Percentiles rank a stretch among this genome's conserved stretches.
These are phyloP conservation scores for Zaprionus inermis DNA, from an alignment of 1,140 invertebrate genomes.

Conservation along the genomic window DNA sequence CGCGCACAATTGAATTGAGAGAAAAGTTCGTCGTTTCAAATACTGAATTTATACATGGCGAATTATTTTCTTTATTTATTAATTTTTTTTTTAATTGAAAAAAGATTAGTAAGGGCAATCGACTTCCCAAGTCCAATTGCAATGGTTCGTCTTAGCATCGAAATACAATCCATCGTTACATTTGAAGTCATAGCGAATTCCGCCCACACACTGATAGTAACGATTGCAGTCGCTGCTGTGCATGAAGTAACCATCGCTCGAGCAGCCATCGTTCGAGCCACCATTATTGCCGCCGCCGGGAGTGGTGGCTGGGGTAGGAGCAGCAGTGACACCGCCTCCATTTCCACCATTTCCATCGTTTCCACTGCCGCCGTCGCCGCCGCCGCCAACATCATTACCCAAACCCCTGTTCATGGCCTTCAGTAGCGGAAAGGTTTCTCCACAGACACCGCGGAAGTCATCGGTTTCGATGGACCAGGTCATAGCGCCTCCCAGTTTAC, in stretches of 20 bases:
- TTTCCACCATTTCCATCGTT: constrained; percentile 11
- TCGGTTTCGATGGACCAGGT: constrained; percentile 93
- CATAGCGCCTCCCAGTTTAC: constrained; percentile 90
- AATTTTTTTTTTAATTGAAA: no score
- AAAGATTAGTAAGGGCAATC: constrained; percentile 49
- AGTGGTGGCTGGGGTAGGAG: constrained; percentile 20
- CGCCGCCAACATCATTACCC: constrained; percentile 27
- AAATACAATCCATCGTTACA: constrained; percentile 34
- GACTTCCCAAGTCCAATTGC: constrained; percentile 18
- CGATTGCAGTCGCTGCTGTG: constrained; percentile 33
- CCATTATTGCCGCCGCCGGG: constrained; percentile 26
- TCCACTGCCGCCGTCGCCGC: constrained; percentile 7
- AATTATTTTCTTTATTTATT: background rate
- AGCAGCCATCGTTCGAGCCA: constrained; percentile 37
- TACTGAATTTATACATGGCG: no score
- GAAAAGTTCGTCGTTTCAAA: no score
- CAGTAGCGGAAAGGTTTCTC: constrained; percentile 84
- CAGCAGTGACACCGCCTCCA: constrained; percentile 22
- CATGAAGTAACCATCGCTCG: constrained; percentile 29
- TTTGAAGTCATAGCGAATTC: constrained; percentile 48
- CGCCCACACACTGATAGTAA: constrained; percentile 44
- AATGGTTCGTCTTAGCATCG: background rate
- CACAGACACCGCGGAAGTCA: constrained; percentile 89
- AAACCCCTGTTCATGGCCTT: constrained; percentile 64
- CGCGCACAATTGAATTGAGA: no score